Base-by-base conservation (phyloP, 2,888 invertebrate species). In the Synanthedon andrenaeformis region DNA sequence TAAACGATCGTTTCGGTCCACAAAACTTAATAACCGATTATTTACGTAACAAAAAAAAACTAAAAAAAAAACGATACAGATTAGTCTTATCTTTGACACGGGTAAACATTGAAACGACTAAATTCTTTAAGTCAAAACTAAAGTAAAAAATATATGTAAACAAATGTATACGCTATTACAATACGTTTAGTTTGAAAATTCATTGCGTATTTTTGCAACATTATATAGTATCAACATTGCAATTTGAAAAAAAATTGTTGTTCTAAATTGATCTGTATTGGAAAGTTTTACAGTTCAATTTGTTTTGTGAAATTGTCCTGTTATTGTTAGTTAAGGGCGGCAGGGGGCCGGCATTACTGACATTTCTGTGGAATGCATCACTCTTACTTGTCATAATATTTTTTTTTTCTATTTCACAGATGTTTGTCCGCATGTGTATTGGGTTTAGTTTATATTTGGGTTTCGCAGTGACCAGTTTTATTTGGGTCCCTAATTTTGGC, bases 331-430 rank as follows among this genome's bases (percentile, higher is more conserved):
- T 12, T 58, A 58, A 55, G 62, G 69, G 67, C 78, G 59, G 66
- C 65, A 76, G 77, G 81, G 82, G 82, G 80, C 79, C 79, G 73
- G 65, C 56, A 64, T 70, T 67, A 74, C 72, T 75, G 76, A 77
- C 78, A 79, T 70, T 65, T 69, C 70, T 73, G 75, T 67, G 64
- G 35, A 35, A 35, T 35, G 35, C 35, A 35, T 35, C 35, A 70
- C 69, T 67, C 67, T 69, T 76, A 80, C 75, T 73, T 76, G 80
- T 84, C 83, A 79, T 78, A 80, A 75, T 69, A 68, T 77, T 79
- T 79, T 74, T 17, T n/a, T 77, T 69, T 77, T 69, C 60, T 61
- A 59, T 62, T 57, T 17, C 13, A 49, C 62, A 66, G 70, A 76
- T 79, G 76, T 72, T 76, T 35, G 35, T 35, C 35, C 35, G 35